phyloP scores from a whole-genome alignment of 2,797 vertebrate species.

The Hapalemur alaotrensis region DNA sequence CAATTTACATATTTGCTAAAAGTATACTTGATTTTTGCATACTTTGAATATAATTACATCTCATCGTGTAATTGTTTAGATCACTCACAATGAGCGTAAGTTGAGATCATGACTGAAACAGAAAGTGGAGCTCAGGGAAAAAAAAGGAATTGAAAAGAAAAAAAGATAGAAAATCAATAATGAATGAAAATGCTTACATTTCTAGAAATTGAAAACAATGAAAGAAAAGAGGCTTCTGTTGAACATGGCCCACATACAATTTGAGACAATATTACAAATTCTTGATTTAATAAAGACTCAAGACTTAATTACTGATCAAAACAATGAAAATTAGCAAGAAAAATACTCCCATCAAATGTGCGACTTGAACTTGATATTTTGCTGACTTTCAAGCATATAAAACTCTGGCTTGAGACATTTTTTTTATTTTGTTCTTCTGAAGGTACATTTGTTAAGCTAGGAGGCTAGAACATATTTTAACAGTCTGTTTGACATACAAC shows the following conservation, averaged over 20 bases:
- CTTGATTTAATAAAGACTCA: constrained; percentile 35
- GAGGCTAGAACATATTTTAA: not conserved
- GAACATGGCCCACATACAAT: not conserved
- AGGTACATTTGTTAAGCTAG: not conserved
- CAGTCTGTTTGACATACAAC: not conserved
- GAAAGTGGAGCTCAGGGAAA: not conserved
- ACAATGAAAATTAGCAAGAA: constrained; percentile 29
- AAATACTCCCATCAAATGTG: not conserved
- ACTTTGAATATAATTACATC: not conserved
- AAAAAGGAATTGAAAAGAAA: not conserved
- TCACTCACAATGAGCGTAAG: not conserved
- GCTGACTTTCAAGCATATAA: constrained; percentile 3
- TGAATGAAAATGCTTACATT: not conserved
- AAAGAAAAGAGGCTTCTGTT: not conserved
- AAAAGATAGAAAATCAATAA: not conserved
- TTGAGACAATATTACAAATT: constrained; percentile 51
- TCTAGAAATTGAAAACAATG: constrained; percentile 4
- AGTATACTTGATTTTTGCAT: not conserved
- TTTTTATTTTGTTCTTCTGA: not conserved
- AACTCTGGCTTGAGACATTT: not conserved
- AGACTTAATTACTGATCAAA: constrained; percentile 50
- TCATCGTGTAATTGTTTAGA: not conserved
- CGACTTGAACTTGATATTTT: constrained; percentile 34
- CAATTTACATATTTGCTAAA: not conserved
- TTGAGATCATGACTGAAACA: not conserved